Percentiles rank a stretch among this genome's conserved stretches.
These are phyloP conservation scores for Cyprinella venusta DNA, from an alignment of 2,797 vertebrate genomes.

Conservation along the genomic window DNA sequence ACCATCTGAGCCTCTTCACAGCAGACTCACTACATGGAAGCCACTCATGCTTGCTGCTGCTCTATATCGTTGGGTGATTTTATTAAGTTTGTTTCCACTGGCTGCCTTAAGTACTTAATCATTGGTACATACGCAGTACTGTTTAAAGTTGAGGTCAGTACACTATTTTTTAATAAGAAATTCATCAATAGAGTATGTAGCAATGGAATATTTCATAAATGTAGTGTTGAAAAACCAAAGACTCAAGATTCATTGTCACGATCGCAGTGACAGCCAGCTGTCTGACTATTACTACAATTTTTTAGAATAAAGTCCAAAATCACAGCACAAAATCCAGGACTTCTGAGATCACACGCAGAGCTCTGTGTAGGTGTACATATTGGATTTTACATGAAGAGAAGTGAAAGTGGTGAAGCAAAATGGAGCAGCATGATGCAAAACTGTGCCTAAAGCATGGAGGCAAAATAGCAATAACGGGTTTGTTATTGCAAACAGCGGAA, in stretches of 20 bases:
- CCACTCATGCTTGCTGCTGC: not conserved
- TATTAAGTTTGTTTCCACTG: not conserved
- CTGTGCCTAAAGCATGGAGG: slow-evolving; percentile 14
- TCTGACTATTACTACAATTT: not conserved
- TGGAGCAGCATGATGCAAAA: slow-evolving; percentile 39
- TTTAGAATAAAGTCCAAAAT: not conserved
- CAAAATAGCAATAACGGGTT: not conserved
- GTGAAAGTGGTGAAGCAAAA: slow-evolving; percentile 24
- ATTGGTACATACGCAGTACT: not conserved
- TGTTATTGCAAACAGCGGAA: slow-evolving; percentile 17
- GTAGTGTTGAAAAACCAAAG: not conserved
- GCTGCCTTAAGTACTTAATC: not conserved
- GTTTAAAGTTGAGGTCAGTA: not conserved
- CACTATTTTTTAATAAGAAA: not conserved
- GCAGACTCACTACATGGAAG: not conserved
- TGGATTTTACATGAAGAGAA: slow-evolving; percentile 24
- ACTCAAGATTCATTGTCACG: slow-evolving; percentile 3
- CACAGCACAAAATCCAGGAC: slow-evolving; percentile 1
- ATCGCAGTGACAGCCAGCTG: not conserved
- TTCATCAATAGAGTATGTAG: not conserved
- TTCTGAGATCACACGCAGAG: not conserved
- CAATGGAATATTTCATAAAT: not conserved
- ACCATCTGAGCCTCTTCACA: not conserved
- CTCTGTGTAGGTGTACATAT: slow-evolving; percentile 24
- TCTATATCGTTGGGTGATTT: not conserved